These are phyloP conservation scores for Bombus sylvicola DNA, from an alignment of 1,140 invertebrate species.

Conservation along the genomic window DNA sequence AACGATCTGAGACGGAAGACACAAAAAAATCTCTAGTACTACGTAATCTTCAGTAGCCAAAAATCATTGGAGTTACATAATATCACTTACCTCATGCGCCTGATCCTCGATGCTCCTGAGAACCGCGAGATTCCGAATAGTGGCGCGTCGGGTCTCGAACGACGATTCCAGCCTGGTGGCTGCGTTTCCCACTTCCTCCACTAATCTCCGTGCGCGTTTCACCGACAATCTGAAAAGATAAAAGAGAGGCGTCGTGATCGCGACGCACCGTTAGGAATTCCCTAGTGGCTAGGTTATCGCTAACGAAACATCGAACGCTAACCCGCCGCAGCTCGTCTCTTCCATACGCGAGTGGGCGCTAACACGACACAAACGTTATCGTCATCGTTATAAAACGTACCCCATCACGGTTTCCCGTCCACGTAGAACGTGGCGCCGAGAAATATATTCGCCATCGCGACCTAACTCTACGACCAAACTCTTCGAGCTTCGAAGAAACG, in stretches of 20 bases:
- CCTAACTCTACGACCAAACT: not conserved
- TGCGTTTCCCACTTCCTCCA: slow-evolving; percentile 81
- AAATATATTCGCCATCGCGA: not conserved
- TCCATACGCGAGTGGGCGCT: slow-evolving; percentile 23
- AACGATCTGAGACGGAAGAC: too few relatives aligned
- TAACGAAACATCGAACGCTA: slow-evolving; percentile 42
- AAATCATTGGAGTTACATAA: not conserved
- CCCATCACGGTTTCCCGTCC: not conserved
- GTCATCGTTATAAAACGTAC: slow-evolving; percentile 26
- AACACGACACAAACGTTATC: slow-evolving; percentile 44
- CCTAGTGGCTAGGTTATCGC: slow-evolving; percentile 26
- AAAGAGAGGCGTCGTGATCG: slow-evolving; percentile 55
- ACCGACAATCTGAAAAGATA: slow-evolving; percentile 73
- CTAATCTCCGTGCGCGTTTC: slow-evolving; percentile 77
- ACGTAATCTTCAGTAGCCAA: not conserved
- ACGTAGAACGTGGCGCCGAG: not conserved
- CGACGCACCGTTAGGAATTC: slow-evolving; percentile 59
- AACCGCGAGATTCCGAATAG: slow-evolving; percentile 80
- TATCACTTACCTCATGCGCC: slow-evolving; percentile 78
- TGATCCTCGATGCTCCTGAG: slow-evolving; percentile 81
- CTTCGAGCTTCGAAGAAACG: not conserved
- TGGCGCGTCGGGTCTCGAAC: slow-evolving; percentile 80
- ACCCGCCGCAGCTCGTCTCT: slow-evolving; percentile 8
- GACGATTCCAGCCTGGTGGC: slow-evolving; percentile 79
- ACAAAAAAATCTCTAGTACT: too few relatives aligned